Evolutionary conservation across 2,113 vertebrate genomes (phyloP).

Genomic region (Pomatostomus ruficeps): DNA sequence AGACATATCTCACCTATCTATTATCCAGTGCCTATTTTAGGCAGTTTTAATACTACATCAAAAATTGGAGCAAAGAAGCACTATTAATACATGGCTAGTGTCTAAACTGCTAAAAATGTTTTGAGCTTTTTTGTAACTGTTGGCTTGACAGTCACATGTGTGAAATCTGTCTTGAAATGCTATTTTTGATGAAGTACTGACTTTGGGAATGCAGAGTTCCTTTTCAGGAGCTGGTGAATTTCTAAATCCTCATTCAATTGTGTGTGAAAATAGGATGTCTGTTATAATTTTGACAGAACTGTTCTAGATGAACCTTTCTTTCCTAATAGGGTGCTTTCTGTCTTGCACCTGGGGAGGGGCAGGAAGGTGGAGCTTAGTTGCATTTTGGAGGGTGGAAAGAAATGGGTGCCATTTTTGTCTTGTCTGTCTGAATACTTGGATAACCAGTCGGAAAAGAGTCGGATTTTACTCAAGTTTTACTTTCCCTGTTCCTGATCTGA

Average conservation of each 20-base stretch:
- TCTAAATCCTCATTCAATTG: neutral
- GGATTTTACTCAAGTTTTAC: neutral
- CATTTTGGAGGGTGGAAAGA: neutral
- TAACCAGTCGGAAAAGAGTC: neutral
- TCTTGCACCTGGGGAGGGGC: neutral
- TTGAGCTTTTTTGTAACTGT: neutral
- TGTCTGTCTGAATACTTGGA: neutral
- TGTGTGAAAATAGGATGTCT: neutral
- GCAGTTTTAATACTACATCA: neutral
- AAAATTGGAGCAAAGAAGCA: neutral
- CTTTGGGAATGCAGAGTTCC: neutral
- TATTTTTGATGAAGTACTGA: neutral
- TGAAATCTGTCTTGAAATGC: neutral
- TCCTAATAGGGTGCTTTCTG: neutral
- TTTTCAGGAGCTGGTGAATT: neutral
- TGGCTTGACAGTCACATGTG: neutral
- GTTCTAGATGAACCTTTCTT: neutral
- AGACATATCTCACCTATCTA: neutral
- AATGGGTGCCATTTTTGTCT: neutral
- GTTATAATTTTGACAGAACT: neutral
- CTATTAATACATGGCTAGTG: neutral
- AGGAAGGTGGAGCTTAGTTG: neutral
- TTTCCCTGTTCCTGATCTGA: neutral
- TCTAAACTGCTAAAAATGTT: neutral
- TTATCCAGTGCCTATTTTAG: neutral